These are phyloP conservation scores for Coendou prehensilis DNA, from an alignment of 2,797 vertebrate species.

Conservation along the genomic window DNA sequence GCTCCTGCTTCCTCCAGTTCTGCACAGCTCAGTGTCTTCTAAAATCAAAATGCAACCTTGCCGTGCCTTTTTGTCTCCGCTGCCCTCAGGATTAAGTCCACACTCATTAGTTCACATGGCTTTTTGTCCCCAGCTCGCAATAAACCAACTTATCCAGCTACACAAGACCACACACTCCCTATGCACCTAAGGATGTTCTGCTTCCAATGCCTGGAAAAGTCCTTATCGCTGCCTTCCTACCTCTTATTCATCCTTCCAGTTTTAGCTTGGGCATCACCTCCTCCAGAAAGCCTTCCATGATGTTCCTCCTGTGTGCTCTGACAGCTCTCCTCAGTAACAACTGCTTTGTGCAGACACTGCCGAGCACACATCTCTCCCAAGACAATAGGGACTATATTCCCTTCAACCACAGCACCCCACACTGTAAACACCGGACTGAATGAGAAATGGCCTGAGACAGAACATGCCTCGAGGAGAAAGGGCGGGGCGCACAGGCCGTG, in stretches of 20 bases:
- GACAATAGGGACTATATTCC: background rate
- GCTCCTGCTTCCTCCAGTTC: background rate
- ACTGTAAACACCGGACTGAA: accelerated
- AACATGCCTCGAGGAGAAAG: background rate
- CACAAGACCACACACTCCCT: background rate
- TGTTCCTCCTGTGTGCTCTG: background rate
- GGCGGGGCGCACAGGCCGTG: background rate
- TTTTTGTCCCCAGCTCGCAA: background rate
- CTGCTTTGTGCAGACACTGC: background rate
- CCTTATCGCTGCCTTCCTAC: background rate
- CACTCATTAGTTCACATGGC: background rate
- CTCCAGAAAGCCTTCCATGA: slow-evolving; percentile 17
- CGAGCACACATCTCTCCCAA: background rate
- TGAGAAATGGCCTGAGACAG: background rate
- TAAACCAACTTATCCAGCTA: background rate
- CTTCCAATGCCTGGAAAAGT: background rate
- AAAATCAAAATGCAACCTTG: background rate
- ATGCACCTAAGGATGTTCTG: background rate
- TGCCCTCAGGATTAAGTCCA: background rate
- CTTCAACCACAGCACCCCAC: background rate
- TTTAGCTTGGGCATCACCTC: background rate
- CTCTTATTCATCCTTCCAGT: background rate
- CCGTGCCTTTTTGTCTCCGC: background rate
- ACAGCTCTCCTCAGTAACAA: background rate
- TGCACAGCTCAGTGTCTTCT: background rate